Evolutionary conservation across 2,888 invertebrate genomes (phyloP).

Genomic region (Drosophila phalerata): DNA sequence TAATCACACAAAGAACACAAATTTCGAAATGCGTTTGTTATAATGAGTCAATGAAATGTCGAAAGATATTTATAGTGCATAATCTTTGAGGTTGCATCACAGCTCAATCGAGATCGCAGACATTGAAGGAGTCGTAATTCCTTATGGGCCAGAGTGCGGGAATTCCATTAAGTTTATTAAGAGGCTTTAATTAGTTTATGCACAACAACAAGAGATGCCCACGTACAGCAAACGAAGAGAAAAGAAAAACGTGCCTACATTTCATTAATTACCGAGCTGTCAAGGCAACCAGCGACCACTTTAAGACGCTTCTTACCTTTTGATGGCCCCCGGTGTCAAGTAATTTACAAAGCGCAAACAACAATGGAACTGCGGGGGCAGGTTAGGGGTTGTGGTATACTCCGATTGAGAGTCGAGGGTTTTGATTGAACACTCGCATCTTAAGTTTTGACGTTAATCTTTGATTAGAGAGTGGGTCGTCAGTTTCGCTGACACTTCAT

Average conservation of each 20-base stretch:
- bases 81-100: slow-evolving; percentile 40
- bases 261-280: slow-evolving; percentile 75
- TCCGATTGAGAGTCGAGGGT: slow-evolving; percentile 36
- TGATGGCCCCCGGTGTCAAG: slow-evolving; percentile 59
- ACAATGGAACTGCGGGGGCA: slow-evolving; percentile 20
- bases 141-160: background rate
- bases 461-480: slow-evolving; percentile 55
- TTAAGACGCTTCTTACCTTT: slow-evolving; percentile 70
- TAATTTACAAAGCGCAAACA: slow-evolving; percentile 57
- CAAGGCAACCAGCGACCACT: slow-evolving; percentile 49
- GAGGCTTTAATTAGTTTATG: slow-evolving; percentile 71
- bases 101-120: slow-evolving; percentile 47
- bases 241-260: slow-evolving; percentile 59
- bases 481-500: slow-evolving; percentile 77
- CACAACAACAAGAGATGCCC: slow-evolving; percentile 19
- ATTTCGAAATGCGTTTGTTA: slow-evolving; percentile 26
- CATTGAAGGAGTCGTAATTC: background rate
- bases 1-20: slow-evolving; percentile 27
- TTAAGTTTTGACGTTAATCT: slow-evolving; percentile 79
- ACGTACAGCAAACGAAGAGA: slow-evolving; percentile 10
- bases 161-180: slow-evolving; percentile 76
- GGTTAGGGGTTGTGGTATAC: slow-evolving; percentile 1
- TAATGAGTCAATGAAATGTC: slow-evolving; percentile 32
- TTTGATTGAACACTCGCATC: slow-evolving; percentile 76
- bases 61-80: slow-evolving; percentile 46